Percentiles rank a stretch among this genome's conserved stretches.
phyloP scores from a whole-genome alignment of 1,140 invertebrate genomes.

The Sarcophaga peregrina region DNA sequence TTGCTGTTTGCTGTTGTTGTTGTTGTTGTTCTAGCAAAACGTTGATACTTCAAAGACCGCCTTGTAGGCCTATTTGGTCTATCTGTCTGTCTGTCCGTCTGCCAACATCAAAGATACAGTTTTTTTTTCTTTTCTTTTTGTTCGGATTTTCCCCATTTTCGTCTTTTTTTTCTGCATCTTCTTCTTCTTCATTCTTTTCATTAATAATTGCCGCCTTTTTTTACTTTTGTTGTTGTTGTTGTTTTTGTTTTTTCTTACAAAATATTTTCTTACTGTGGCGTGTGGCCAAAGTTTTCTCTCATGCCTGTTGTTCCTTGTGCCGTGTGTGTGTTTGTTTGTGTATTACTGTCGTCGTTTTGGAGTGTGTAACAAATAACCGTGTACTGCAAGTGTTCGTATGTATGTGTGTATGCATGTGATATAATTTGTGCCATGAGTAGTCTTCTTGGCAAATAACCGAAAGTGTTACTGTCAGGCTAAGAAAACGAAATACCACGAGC shows the following conservation, averaged over 20 bases:
- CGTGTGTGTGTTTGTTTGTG: not conserved
- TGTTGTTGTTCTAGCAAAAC: not conserved
- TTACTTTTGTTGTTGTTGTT: not conserved
- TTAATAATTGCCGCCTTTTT: slow-evolving; percentile 38
- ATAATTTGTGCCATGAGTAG: no score
- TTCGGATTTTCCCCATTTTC: not conserved
- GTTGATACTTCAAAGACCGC: slow-evolving; percentile 38
- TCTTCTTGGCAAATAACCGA: not conserved
- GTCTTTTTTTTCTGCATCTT: slow-evolving; percentile 15
- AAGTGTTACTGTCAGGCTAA: slow-evolving; percentile 9
- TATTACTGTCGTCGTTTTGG: not conserved
- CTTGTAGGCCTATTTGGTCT: slow-evolving; percentile 33
- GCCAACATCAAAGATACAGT: slow-evolving; percentile 33
- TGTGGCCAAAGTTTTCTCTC: slow-evolving; percentile 33
- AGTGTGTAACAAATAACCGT: not conserved
- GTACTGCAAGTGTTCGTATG: not conserved
- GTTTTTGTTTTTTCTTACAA: not conserved
- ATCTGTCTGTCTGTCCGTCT: slow-evolving; percentile 13
- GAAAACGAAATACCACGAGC: no score
- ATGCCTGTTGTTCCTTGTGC: not conserved
- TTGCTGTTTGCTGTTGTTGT: not conserved
- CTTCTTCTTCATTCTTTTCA: slow-evolving; percentile 30
- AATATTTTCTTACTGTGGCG: slow-evolving; percentile 34
- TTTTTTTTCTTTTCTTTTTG: not conserved
- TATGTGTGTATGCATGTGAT: not conserved